These are phyloP conservation scores for Globicephala melas DNA, from an alignment of 2,113 vertebrate genomes.

Conservation along the genomic window DNA sequence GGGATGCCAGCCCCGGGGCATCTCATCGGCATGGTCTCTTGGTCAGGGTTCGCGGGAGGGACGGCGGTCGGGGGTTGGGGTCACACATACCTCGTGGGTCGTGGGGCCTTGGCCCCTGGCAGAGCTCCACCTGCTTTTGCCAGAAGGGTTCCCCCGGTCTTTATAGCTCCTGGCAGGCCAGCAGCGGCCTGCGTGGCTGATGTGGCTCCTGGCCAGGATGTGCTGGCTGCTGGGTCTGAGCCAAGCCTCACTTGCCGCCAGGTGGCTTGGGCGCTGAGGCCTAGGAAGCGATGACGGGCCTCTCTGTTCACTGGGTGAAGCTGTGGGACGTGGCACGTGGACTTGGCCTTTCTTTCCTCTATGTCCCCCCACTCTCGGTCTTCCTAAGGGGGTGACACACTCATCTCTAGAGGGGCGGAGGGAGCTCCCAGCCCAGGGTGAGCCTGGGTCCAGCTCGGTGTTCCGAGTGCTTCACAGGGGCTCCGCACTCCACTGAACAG, in stretches of 20 bases:
- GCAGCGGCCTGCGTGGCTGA: background rate
- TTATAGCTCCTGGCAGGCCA: background rate
- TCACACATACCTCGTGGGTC: too few relatives aligned
- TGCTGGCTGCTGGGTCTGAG: background rate
- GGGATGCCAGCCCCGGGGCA: background rate
- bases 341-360: background rate
- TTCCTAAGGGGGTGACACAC: background rate
- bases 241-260: accelerated
- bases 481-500: accelerated
- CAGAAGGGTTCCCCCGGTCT: background rate
- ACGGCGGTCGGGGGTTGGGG: accelerated
- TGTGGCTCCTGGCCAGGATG: accelerated
- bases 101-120: background rate
- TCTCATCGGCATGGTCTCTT: accelerated
- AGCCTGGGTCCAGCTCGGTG: background rate
- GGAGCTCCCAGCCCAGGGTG: background rate
- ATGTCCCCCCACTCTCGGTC: accelerated
- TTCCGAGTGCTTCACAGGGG: background rate
- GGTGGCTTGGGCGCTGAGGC: accelerated
- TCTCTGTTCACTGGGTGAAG: background rate
- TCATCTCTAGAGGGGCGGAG: background rate
- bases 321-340: background rate
- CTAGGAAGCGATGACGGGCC: accelerated
- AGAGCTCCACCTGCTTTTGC: background rate
- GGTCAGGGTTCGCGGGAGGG: accelerated